These are phyloP conservation scores for Lepisosteus osseus DNA, from an alignment of 2,113 vertebrate species.

Conservation along the genomic window DNA sequence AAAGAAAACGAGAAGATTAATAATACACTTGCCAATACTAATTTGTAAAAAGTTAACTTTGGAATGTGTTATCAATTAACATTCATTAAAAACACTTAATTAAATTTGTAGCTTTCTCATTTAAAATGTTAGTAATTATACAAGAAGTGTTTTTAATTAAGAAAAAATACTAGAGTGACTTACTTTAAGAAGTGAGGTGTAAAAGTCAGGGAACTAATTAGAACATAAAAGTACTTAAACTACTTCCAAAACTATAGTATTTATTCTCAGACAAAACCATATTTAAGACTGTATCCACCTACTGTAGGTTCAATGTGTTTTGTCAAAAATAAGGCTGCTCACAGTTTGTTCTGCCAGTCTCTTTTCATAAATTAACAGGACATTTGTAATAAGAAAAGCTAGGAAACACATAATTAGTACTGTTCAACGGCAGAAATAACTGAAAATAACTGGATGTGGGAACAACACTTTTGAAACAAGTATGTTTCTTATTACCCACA, in stretches of 20 bases:
- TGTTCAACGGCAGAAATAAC: too few species aligned
- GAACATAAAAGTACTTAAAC: conserved; percentile 60
- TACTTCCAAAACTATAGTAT: conserved; percentile 1
- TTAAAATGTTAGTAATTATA: conserved; percentile 59
- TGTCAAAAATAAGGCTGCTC: too few species aligned
- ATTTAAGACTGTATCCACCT: not conserved
- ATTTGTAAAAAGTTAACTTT: not conserved
- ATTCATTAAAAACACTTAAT: not conserved
- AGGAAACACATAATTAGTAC: too few species aligned
- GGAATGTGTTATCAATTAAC: not conserved
- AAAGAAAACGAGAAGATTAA: not conserved
- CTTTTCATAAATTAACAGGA: too few species aligned
- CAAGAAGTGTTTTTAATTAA: conserved; percentile 66
- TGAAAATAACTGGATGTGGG: too few species aligned
- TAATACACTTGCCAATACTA: not conserved
- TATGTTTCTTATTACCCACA: too few species aligned
- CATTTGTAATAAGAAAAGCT: too few species aligned
- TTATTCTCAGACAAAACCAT: not conserved
- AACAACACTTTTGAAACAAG: too few species aligned
- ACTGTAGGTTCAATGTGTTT: not conserved
- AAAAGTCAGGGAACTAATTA: conserved; percentile 88
- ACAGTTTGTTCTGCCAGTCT: too few species aligned
- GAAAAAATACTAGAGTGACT: too few species aligned
- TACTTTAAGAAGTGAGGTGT: conserved; percentile 59
- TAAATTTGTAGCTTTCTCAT: conserved; percentile 47